phyloP scores from a whole-genome alignment of 2,797 vertebrate species.

The Micrastur ruficollis region DNA sequence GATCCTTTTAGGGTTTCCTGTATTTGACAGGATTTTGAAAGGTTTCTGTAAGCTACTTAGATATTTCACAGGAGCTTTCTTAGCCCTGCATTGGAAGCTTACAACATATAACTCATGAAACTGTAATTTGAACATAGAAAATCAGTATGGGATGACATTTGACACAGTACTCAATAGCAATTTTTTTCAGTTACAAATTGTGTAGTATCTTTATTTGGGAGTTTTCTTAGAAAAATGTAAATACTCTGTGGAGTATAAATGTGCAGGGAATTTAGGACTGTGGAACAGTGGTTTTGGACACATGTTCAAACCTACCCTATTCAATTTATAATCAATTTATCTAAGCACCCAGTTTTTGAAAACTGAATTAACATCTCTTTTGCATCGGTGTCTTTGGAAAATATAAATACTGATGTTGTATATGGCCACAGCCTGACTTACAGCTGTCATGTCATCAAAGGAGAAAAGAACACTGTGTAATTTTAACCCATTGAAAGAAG shows the following conservation, averaged over 20 bases:
- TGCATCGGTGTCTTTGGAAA: background rate
- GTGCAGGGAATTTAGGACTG: background rate
- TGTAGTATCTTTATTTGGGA: background rate
- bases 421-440: background rate
- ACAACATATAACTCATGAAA: background rate
- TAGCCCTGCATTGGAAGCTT: background rate
- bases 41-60: background rate
- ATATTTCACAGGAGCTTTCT: background rate
- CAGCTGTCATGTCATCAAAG: background rate
- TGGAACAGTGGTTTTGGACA: background rate
- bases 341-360: background rate
- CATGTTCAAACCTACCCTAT: background rate
- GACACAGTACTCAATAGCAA: background rate
- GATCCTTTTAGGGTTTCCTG: background rate
- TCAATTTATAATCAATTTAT: background rate
- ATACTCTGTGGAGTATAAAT: background rate
- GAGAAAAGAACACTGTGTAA: background rate
- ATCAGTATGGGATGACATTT: background rate
- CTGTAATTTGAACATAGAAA: background rate
- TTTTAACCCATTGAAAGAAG: background rate
- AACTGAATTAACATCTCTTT: background rate
- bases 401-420: background rate
- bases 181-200: background rate
- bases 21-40: background rate
- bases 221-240: background rate